Conservation (phyloP, 2,888 invertebrate species). For the Eupithecia pulchellata region DNA sequence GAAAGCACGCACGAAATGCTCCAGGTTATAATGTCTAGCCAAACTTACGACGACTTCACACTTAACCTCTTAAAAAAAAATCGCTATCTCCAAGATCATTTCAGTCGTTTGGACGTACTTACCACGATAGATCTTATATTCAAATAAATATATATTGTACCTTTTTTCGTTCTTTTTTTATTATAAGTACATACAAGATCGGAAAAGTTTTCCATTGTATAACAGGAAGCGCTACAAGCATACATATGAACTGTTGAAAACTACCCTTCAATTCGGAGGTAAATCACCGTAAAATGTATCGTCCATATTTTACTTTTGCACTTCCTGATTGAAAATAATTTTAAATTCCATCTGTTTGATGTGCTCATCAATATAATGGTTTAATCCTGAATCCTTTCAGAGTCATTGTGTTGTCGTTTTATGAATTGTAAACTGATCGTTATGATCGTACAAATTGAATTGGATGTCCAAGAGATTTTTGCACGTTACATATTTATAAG, state of each 20-base stretch:
- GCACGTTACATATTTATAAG: background rate
- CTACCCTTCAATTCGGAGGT: constrained; percentile 34
- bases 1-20: no score
- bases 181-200: no score
- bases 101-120: background rate
- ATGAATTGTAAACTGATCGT: constrained; percentile 2
- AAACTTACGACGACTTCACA: background rate
- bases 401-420: background rate
- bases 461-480: background rate
- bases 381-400: constrained; percentile 24
- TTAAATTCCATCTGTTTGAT: constrained; percentile 38
- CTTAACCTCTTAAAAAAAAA: background rate
- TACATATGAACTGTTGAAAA: constrained; percentile 36
- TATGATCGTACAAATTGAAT: background rate
- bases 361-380: constrained; percentile 31
- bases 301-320: constrained; percentile 36
- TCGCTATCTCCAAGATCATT: background rate
- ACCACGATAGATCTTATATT: no score
- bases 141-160: no score
- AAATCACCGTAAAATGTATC: constrained; percentile 36
- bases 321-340: constrained; percentile 43
- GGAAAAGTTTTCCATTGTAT: background rate
- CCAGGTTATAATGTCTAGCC: background rate
- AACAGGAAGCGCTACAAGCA: background rate
- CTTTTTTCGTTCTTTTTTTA: no score